Conservation (phyloP, 30 jellyfish, hydroid and myxozoan species). For the Clytia hemisphaerica region DNA sequence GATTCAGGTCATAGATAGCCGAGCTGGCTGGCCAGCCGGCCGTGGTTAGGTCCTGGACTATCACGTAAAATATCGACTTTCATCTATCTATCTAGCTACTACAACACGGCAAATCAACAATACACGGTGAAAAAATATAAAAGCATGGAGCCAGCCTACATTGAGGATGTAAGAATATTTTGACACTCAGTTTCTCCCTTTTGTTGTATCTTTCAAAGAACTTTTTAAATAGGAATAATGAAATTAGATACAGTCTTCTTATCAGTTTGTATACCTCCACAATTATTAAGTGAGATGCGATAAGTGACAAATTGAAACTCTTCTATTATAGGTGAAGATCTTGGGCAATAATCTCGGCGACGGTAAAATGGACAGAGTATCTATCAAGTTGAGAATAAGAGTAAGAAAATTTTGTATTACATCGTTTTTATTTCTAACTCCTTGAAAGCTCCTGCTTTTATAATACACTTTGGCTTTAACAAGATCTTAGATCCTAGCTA, state of each 20-base stretch:
- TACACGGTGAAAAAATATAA: slow-evolving; percentile 52
- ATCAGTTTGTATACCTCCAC: background rate
- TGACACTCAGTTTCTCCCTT: too few relatives aligned
- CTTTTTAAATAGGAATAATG: background rate
- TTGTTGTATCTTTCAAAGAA: background rate
- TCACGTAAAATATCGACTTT: background rate
- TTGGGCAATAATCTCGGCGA: slow-evolving; percentile 82
- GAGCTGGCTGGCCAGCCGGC: background rate
- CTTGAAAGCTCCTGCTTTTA: background rate
- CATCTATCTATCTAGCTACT: slow-evolving; percentile 41
- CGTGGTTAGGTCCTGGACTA: background rate
- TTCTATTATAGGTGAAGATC: slow-evolving; percentile 44
- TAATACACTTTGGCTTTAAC: background rate
- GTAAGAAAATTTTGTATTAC: slow-evolving; percentile 18
- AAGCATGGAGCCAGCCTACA: slow-evolving; percentile 85
- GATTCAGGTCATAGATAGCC: too few relatives aligned
- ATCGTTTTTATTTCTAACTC: background rate
- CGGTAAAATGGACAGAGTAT: slow-evolving; percentile 58
- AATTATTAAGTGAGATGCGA: background rate
- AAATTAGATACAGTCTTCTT: background rate
- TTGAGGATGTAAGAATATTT: slow-evolving; percentile 60
- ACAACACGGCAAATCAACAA: slow-evolving; percentile 62
- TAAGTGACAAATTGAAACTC: background rate
- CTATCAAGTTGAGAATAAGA: slow-evolving; percentile 54
- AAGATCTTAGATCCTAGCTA: background rate